Percentiles rank a stretch among this genome's conserved stretches.
These are phyloP conservation scores for Macrosiphum euphorbiae DNA, from an alignment of 2,888 invertebrate species.

Conservation along the genomic window DNA sequence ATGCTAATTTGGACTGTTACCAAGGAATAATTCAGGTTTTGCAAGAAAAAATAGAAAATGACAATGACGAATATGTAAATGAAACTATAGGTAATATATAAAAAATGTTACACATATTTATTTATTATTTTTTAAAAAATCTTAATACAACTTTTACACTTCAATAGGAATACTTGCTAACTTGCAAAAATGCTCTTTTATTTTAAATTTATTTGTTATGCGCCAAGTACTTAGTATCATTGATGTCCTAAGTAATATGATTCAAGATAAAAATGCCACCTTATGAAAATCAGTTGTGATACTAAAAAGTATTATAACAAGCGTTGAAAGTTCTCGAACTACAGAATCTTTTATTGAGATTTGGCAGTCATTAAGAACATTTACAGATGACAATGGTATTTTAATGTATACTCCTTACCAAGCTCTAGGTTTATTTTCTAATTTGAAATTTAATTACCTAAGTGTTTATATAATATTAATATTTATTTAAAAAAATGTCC, in stretches of 20 bases:
- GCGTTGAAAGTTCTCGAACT: not conserved
- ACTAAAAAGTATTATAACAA: slow-evolving; percentile 27
- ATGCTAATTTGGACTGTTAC: slow-evolving; percentile 17
- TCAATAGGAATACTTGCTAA: slow-evolving; percentile 1
- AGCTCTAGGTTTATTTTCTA: too few species aligned
- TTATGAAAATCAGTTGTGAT: too few species aligned
- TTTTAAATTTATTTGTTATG: slow-evolving; percentile 6
- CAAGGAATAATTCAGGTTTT: slow-evolving; percentile 9
- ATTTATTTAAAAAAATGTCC: too few species aligned
- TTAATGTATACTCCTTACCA: too few species aligned
- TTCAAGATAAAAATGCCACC: slow-evolving; percentile 6
- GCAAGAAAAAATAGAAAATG: slow-evolving; percentile 5
- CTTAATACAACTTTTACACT: not conserved
- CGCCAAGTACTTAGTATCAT: not conserved
- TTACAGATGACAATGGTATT: too few species aligned
- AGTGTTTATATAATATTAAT: too few species aligned
- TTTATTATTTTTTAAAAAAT: not conserved
- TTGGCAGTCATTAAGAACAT: too few species aligned
- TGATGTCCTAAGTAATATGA: slow-evolving; percentile 19
- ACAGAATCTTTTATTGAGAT: too few species aligned
- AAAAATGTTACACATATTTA: not conserved
- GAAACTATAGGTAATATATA: not conserved
- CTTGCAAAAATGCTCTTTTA: not conserved
- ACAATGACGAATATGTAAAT: too few species aligned
- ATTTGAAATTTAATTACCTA: too few species aligned